These are phyloP conservation scores for Aleiodes leptofemur DNA, from an alignment of 2,888 invertebrate species.

Conservation along the genomic window DNA sequence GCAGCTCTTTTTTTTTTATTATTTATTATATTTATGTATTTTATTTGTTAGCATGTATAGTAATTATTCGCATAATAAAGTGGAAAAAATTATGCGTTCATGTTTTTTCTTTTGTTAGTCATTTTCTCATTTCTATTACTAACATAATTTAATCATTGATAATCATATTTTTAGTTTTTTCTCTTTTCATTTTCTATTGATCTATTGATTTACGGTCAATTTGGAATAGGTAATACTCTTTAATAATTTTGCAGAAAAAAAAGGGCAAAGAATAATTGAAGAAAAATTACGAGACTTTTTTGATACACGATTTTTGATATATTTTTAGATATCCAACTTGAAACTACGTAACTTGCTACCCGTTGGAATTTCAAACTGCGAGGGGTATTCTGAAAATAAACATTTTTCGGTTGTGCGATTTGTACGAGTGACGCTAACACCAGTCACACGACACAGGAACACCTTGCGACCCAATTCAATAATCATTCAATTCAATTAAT, in stretches of 20 bases:
- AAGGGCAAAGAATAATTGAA: constrained; percentile 1
- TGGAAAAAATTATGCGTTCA: constrained; percentile 9
- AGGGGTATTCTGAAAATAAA: constrained; percentile 58
- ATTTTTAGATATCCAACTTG: constrained; percentile 54
- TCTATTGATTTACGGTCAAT: not conserved
- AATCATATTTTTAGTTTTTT: not conserved
- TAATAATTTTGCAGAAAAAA: no score
- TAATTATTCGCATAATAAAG: constrained; percentile 36
- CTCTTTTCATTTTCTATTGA: not conserved
- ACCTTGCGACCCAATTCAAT: not conserved
- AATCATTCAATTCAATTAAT: constrained; percentile 7
- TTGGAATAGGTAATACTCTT: not conserved
- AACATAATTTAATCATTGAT: not conserved
- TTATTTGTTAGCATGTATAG: constrained; percentile 26
- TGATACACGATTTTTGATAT: constrained; percentile 38
- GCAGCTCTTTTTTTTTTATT: constrained; percentile 23
- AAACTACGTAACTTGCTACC: constrained; percentile 49
- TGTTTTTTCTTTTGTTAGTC: constrained; percentile 7
- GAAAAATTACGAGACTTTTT: constrained; percentile 13
- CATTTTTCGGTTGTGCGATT: constrained; percentile 38
- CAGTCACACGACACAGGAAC: constrained; percentile 14
- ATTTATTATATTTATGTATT: not conserved
- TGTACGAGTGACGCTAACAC: constrained; percentile 18
- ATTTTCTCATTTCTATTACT: constrained; percentile 18
- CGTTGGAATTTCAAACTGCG: constrained; percentile 46